Evolutionary conservation across 92 coral and sea anemone species (phyloP), one percentile per base, ranked within the genome.

Genomic region (Palythoa grandiflora): DNA sequence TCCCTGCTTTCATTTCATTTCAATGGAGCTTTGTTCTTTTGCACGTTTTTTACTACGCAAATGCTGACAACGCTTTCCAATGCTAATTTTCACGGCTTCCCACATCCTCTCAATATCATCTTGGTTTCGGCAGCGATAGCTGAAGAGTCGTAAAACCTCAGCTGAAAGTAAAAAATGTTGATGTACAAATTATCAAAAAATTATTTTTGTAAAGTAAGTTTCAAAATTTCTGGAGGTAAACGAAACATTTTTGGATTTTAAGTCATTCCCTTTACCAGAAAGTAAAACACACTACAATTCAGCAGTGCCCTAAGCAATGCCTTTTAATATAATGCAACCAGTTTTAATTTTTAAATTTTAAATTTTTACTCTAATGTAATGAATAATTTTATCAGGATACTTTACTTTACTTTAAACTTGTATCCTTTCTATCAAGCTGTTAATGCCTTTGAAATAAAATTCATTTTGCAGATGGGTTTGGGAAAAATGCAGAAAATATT

Each of bases 61-160:
- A 6, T 21, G 72, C 66, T 79, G 84, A 5, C 84, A 79, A 11
- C 40, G 73, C 51, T 80, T 80, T 15, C 84, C 84, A 5, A 59
- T 60, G 37, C 84, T 60, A 15, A 60, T 10, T 80, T 80, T 80
- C 0, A 63, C 71, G 19, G 61, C 55, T 47, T 80, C 84, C 84
- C 74, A 80, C 72, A 80, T 40, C 39, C 19, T 38, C 0, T 80
- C 73, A 1, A 63, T 10, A 40, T 79, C 84, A 1, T 38, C 10
- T 37, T 59, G 38, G 54, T 79, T 9, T 12, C 84, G 72, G 65
- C 84, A 79, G 8, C 54, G 65, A 37, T 38, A 79, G 21, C 59
- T 77, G 68, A 77, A 54, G 35, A 77, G 37, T 37, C 61, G 48
- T 40, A 19, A 21, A 48, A 53, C 59, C 20, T 77, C 83, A 44